phyloP scores from a whole-genome alignment of 2,797 vertebrate genomes.

The Neopelma chrysocephalum region DNA sequence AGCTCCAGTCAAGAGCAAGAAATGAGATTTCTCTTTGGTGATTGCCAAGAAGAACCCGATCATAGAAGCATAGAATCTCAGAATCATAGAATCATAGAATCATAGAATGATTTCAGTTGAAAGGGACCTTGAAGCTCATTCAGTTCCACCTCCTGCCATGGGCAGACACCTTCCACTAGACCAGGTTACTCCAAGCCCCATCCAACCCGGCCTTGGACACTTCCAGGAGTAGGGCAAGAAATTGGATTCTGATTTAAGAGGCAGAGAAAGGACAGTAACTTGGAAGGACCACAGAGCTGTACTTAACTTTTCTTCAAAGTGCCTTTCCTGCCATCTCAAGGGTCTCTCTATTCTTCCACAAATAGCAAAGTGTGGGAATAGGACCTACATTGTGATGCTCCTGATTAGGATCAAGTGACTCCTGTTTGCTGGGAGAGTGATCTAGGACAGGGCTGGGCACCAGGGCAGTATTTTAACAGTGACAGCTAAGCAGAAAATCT shows the following conservation, averaged over 20 bases:
- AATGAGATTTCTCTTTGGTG: background rate
- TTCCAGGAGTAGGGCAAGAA: background rate
- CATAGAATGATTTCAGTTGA: too few relatives aligned
- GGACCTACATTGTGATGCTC: background rate
- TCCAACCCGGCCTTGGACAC: background rate
- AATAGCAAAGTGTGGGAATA: background rate
- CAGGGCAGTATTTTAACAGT: background rate
- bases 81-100: background rate
- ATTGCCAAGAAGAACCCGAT: background rate
- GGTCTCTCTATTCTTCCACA: background rate
- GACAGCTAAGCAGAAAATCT: background rate
- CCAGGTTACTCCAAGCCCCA: background rate
- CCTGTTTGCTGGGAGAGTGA: background rate
- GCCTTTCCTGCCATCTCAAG: background rate
- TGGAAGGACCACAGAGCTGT: background rate
- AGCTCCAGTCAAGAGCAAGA: background rate
- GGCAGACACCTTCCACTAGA: background rate
- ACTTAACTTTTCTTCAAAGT: background rate
- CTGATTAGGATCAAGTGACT: background rate
- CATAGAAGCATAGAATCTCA: too few relatives aligned
- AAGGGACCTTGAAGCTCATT: background rate
- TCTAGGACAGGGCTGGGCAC: background rate
- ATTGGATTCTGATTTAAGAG: background rate
- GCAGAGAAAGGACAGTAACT: background rate
- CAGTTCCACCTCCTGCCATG: background rate